Conservation (phyloP, 2,888 invertebrate genomes). For the Kryphioiulus occultus region DNA sequence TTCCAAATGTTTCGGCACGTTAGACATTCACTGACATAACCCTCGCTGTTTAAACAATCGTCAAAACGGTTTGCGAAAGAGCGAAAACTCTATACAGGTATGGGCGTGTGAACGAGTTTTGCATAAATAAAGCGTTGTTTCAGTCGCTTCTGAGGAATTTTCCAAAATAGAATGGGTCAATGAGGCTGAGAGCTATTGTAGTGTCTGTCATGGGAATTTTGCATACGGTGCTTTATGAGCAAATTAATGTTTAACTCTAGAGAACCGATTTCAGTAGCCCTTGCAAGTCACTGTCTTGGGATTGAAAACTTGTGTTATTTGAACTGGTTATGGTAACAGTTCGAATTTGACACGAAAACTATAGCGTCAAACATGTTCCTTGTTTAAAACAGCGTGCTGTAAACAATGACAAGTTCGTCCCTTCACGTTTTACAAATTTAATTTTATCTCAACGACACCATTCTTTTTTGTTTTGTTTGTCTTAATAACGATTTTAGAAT, state of each 20-base stretch:
- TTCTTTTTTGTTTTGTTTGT: too few relatives aligned
- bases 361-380: too few relatives aligned
- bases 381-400: too few relatives aligned
- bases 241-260: background rate
- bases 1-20: background rate
- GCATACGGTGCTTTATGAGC: background rate
- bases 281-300: too few relatives aligned
- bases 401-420: too few relatives aligned
- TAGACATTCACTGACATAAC: background rate
- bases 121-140: background rate
- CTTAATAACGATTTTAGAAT: too few relatives aligned
- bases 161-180: background rate
- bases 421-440: too few relatives aligned
- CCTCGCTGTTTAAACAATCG: background rate
- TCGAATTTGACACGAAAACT: too few relatives aligned
- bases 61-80: background rate
- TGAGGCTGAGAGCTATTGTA: background rate
- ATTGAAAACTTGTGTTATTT: too few relatives aligned
- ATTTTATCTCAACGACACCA: too few relatives aligned
- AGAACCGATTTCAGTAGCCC: too few relatives aligned
- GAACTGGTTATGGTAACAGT: too few relatives aligned
- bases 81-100: background rate
- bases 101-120: background rate
- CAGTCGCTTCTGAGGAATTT: background rate
- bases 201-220: background rate